A percentile compares a stretch with the other conserved stretches of the same genome.
These are phyloP conservation scores for Bellardia bayeri DNA, from an alignment of 2,888 invertebrate genomes.

Conservation along the genomic window DNA sequence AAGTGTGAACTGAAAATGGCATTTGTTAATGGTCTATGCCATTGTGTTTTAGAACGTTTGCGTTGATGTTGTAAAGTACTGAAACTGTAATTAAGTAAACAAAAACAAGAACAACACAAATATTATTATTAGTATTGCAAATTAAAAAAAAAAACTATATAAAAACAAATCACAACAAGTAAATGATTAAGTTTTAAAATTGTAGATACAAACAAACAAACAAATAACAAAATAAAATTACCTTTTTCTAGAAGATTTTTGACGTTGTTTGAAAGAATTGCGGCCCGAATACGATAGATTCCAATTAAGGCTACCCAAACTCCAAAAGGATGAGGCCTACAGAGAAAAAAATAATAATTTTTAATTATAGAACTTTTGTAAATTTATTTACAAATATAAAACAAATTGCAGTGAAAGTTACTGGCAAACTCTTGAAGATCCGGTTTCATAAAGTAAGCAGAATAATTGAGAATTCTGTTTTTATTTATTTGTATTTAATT, in stretches of 20 bases:
- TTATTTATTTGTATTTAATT: too few relatives aligned
- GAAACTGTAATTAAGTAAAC: constrained; percentile 74
- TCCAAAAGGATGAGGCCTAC: constrained; percentile 80
- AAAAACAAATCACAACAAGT: constrained; percentile 19
- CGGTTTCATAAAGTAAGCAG: too few relatives aligned
- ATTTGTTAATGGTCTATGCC: constrained; percentile 93
- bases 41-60: constrained; percentile 87
- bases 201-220: background rate
- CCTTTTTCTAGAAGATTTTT: constrained; percentile 78
- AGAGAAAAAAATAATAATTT: background rate
- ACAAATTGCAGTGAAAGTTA: too few relatives aligned
- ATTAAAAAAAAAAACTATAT: background rate
- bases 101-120: constrained; percentile 57
- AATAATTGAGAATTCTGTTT: too few relatives aligned
- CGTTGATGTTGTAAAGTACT: constrained; percentile 75
- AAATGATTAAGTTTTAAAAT: constrained; percentile 30
- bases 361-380: too few relatives aligned
- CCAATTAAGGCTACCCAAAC: constrained; percentile 80
- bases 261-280: constrained; percentile 77
- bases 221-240: constrained; percentile 33
- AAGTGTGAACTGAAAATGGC: constrained; percentile 95
- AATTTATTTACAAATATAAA: too few relatives aligned
- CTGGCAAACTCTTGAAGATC: too few relatives aligned
- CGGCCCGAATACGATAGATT: constrained; percentile 77
- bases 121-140: constrained; percentile 6